phyloP scores from a whole-genome alignment of 2,797 vertebrate species.

The Epinephelus coioides region DNA sequence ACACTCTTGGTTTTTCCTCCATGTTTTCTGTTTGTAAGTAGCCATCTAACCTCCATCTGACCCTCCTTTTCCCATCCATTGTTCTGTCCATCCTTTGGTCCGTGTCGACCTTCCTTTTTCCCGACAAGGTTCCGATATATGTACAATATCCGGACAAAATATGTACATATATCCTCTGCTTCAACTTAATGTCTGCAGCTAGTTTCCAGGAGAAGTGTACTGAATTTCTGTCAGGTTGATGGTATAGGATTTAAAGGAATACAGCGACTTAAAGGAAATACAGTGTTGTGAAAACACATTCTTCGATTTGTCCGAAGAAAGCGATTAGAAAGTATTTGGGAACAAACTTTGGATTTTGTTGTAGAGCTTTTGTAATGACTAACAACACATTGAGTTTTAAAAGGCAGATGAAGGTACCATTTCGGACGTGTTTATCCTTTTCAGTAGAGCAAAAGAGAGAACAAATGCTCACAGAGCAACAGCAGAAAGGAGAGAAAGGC shows the following conservation, averaged over 20 bases:
- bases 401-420: not conserved
- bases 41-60: slow-evolving; percentile 76
- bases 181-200: slow-evolving; percentile 36
- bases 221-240: slow-evolving; percentile 10
- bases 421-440: slow-evolving; percentile 8
- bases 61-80: slow-evolving; percentile 55
- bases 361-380: slow-evolving; percentile 6
- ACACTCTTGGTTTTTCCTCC: slow-evolving; percentile 95
- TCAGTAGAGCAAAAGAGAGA: not conserved
- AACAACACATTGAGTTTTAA: not conserved
- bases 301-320: not conserved
- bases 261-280: slow-evolving; percentile 35
- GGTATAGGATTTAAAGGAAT: slow-evolving; percentile 58
- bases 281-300: too few relatives aligned
- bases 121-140: slow-evolving; percentile 37
- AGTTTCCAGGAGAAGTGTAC: slow-evolving; percentile 19
- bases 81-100: slow-evolving; percentile 10
- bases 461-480: not conserved
- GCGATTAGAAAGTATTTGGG: not conserved
- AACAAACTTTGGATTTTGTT: not conserved
- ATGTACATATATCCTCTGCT: slow-evolving; percentile 56
- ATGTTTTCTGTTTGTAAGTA: slow-evolving; percentile 99
- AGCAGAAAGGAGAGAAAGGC: not conserved
- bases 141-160: slow-evolving; percentile 24
- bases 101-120: slow-evolving; percentile 11